Evolutionary conservation across 2,113 vertebrate genomes (phyloP), one percentile per base, ranked within the genome.

Genomic region (Labrus mixtus): DNA sequence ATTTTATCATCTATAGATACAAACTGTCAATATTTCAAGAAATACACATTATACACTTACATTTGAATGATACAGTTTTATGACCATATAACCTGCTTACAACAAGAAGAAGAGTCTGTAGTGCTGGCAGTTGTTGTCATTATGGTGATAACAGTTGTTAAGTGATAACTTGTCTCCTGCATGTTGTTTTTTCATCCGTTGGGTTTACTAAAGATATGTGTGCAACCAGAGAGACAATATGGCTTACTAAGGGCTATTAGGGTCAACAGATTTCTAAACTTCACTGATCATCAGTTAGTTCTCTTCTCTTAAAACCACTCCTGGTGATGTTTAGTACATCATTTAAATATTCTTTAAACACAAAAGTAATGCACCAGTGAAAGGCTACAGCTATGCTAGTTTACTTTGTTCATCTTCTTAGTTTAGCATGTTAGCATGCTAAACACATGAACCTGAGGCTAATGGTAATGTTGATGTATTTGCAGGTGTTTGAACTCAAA

Each of bases 31-130:
- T 33, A 33, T 33, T 25, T 6, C 3, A 33, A 33, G 29, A 33
- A 33, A 33, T 33, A 33, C 29, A 33, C 4, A 33, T 6, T 33
- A 33, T 33, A 33, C 6, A 8, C 22, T 1, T 43, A n/a, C n/a
- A n/a, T n/a, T n/a, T n/a, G n/a, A n/a, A 56, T 68, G 29, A 23
- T 7, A 67, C 16, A 48, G 23, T 11, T n/a, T 67, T 9, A 56
- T 48, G 4, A 5, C 58, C n/a, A 6, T 29, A 46, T 33, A 77
- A 54, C 17, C 15, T 36, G 10, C 56, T 73, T 33, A 54, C 77
- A 82, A 82, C 11, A 33, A 62, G 48, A 60, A 7, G 13, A 59
- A 73, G 78, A 71, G 19, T 75, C n/a, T n/a, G 61, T 23, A 5
- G 61, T 69, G 37, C 46, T 58, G 70, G 46, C 63, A 62, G 65